Evolutionary conservation across 2,113 vertebrate species (phyloP).

Genomic region (Ptilonorhynchus violaceus): DNA sequence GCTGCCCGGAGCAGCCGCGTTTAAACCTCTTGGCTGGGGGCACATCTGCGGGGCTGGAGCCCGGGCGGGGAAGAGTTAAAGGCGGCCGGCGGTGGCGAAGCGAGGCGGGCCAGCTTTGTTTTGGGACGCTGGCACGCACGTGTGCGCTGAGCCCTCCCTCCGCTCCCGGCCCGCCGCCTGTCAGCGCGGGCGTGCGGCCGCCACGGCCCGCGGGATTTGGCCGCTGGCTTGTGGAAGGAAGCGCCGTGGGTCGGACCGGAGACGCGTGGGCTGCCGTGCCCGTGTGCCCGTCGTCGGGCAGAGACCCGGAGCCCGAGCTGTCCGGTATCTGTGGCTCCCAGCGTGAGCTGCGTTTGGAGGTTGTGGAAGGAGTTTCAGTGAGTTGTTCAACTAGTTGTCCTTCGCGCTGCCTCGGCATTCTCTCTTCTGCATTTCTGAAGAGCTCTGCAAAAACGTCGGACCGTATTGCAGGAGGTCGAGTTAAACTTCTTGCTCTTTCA

Average conservation of each 20-base stretch:
- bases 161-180: not conserved
- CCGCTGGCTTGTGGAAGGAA: not conserved
- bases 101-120: conserved; percentile 56
- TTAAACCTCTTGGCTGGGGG: not conserved
- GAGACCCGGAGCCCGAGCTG: not conserved
- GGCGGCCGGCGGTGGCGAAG: not conserved
- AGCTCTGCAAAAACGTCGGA: not conserved
- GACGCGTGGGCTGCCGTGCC: not conserved
- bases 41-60: not conserved
- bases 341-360: not conserved
- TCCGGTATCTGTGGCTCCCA: not conserved
- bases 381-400: not conserved
- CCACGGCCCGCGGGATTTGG: not conserved
- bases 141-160: conserved; percentile 46
- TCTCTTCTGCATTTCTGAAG: not conserved
- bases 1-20: not conserved
- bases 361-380: not conserved
- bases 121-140: conserved; percentile 60
- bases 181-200: not conserved
- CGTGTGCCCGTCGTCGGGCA: not conserved
- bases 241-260: not conserved
- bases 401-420: not conserved
- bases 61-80: not conserved
- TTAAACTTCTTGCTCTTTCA: not conserved
- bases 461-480: not conserved